A percentile compares a stretch with the other conserved stretches of the same genome.
Evolutionary conservation across 2,797 vertebrate genomes (phyloP).

Genomic region (Silurus lanzhouensis): DNA sequence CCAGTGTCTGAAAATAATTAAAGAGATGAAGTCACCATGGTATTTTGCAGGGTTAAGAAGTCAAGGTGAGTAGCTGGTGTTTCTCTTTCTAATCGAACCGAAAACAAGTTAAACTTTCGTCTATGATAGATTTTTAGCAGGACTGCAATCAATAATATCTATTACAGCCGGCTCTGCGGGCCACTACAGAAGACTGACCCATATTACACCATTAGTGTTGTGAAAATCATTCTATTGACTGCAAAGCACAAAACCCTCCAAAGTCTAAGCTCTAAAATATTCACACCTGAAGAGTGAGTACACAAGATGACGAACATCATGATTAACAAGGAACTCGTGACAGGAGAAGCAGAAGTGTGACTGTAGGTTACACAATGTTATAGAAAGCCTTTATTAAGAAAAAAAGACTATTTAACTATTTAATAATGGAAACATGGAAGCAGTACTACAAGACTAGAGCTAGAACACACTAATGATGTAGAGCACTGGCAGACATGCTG

Average conservation of each 20-base stretch:
- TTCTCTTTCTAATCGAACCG: no score
- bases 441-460: not conserved
- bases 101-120: not conserved
- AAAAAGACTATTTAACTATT: not conserved
- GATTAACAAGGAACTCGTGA: slow-evolving; percentile 16
- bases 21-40: not conserved
- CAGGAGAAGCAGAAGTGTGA: slow-evolving; percentile 20
- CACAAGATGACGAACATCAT: slow-evolving; percentile 14
- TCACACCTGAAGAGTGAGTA: not conserved
- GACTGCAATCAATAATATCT: not conserved
- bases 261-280: not conserved
- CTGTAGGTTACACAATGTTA: not conserved
- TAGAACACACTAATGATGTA: slow-evolving; percentile 27
- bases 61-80: no score
- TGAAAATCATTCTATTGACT: not conserved
- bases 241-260: not conserved
- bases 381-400: not conserved
- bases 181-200: not conserved
- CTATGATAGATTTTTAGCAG: not conserved
- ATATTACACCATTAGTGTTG: not conserved
- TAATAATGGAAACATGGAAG: slow-evolving; percentile 4
- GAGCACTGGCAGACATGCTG: slow-evolving; percentile 16
- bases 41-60: not conserved
- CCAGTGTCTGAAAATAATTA: not conserved
- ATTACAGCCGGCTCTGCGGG: not conserved